Base-by-base conservation (phyloP, 2,797 vertebrate species). In the Protonibea diacanthus region DNA sequence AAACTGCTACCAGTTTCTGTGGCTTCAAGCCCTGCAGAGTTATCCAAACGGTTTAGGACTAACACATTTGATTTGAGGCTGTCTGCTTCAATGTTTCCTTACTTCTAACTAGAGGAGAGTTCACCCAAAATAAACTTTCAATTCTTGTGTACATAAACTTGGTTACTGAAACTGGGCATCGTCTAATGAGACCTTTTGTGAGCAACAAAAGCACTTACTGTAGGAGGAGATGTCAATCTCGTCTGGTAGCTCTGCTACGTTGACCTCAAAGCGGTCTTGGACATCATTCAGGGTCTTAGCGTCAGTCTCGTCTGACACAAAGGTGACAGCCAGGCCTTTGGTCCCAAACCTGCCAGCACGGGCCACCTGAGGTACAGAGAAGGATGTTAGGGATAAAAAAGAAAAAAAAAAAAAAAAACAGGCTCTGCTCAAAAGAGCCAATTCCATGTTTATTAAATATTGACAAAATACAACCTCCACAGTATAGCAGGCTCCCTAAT, bases 171-270 rank as follows among this genome's bases (percentile, higher is more conserved):
- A 29, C 2, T 21, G 11, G 40, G 14, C 5, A 12, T 20, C n/a
- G 38, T 55, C 48, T 62, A 45, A 6, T 53, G 18, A 4, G 3
- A 21, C 18, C 52, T 17, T 15, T 27, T 55, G 15, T 18, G 47
- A 65, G 23, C 0, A 21, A 40, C 0, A 9, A n/a, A 33, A 60
- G 21, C 44, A 84, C 96, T 95, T 82, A 97, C 97, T 97, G 89
- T 97, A 97, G 51, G 97, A 96, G 66, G 97, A 97, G 88, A 97
- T 97, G 74, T 97, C 97, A 0, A 97, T 97, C 88, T 97, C 97
- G 14, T 97, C 97, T 0, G 97, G 97, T 17, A 97, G 95, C 90
- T 97, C 97, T 0, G 96, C 95, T 61, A 97, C 97, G 0, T 97
- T 97, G 76, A 97, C 97, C 89, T 97, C 97, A 10, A 97, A 97